phyloP scores from a whole-genome alignment of 1,140 invertebrate species.

The Mycetomoellerius zeteki region DNA sequence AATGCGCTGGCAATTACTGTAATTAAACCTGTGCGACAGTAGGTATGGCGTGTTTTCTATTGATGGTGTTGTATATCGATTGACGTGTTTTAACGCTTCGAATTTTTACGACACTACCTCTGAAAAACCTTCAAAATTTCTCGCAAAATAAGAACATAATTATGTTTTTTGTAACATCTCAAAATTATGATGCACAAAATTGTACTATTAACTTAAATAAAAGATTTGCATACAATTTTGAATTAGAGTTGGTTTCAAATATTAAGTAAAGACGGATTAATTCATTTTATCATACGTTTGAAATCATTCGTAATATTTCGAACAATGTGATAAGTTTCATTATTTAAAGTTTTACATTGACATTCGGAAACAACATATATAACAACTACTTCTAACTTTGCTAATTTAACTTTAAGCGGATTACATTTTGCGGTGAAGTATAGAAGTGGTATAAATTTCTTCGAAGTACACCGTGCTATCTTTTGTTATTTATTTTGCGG shows the following conservation, averaged over 20 bases:
- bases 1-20: constrained; percentile 4
- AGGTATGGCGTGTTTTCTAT: background rate
- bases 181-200: background rate
- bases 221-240: background rate
- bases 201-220: background rate
- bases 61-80: constrained; percentile 18
- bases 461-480: background rate
- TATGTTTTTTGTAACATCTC: background rate
- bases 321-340: background rate
- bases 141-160: background rate
- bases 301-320: constrained; percentile 6
- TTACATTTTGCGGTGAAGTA: background rate
- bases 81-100: background rate
- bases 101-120: background rate
- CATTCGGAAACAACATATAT: background rate
- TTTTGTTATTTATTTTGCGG: background rate
- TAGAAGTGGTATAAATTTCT: constrained; percentile 21
- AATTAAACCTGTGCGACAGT: constrained; percentile 3
- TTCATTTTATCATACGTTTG: background rate
- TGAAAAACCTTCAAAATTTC: background rate
- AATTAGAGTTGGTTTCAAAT: background rate
- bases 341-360: constrained; percentile 11
- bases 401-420: constrained; percentile 20
- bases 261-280: background rate
- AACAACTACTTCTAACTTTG: constrained; percentile 5